Evolutionary conservation across 2,113 vertebrate genomes (phyloP), one percentile per base, ranked within the genome.

Genomic region (Pygathrix nemaeus): DNA sequence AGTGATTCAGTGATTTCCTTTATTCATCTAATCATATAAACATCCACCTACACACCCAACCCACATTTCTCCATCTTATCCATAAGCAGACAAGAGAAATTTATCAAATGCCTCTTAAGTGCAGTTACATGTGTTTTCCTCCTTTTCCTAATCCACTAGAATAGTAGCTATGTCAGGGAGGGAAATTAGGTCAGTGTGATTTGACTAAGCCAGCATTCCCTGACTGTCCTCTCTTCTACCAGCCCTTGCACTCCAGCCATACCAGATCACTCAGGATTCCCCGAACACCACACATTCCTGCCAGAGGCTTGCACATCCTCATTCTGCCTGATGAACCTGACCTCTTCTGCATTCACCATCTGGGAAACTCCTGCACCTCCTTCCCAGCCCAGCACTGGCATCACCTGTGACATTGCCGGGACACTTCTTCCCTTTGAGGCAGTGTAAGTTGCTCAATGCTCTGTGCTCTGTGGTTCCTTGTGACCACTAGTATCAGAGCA

Each of bases 41-140:
- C 52, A 55, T 61, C 87, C 17, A 68, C 38, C 68, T 40, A 55
- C 23, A 48, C 27, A 30, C 52, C 52, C 30, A 68, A 48, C 10
- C 57, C 57, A 35, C 43, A 43, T 64, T 83, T 88, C 72, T 93
- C 70, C 25, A 40, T 87, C n/a, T 90, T 95, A 93, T 57, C 50
- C 5, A 6, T 76, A 84, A 87, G 40, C n/a, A 93, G 43, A 90
- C 10, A 66, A 92, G 70, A 75, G 79, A 95, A 94, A 61, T 43
- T 23, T 72, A 92, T 2, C n/a, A 83, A 2, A 61, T 84, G 21
- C 72, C 68, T 97, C 59, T 61, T n/a, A 73, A 89, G 76, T 79
- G 68, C n/a, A 95, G 30, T 90, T 87, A 59, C 11, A 38, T 27
- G 10, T 76, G 16, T 72, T 88, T 90, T 35, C 48, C 20, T 94